phyloP scores from a whole-genome alignment of 1,140 invertebrate genomes.

The Ylistrum balloti region DNA sequence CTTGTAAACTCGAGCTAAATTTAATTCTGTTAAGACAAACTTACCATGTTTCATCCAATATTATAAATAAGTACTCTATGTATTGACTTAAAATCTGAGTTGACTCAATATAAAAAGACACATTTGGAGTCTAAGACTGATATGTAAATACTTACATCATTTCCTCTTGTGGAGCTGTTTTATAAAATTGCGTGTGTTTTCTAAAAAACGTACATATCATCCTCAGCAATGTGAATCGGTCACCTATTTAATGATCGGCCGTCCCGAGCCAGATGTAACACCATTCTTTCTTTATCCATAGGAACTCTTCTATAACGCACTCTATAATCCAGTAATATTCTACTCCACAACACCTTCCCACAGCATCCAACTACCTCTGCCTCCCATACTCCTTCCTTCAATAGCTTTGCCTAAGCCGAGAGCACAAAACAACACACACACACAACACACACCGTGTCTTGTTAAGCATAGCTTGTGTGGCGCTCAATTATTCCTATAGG shows the following conservation, averaged over 20 bases:
- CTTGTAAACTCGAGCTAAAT: no score
- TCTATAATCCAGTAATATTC: background rate
- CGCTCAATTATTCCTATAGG: constrained; percentile 15
- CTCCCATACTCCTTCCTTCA: constrained; percentile 27
- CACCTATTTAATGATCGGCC: constrained; percentile 27
- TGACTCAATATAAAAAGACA: background rate
- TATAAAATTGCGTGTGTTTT: constrained; percentile 32
- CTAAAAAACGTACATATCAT: constrained; percentile 35
- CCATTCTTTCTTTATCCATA: constrained; percentile 20
- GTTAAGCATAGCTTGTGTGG: constrained; percentile 12
- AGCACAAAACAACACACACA: constrained; percentile 31
- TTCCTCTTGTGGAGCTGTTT: constrained; percentile 37
- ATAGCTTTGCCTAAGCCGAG: constrained; percentile 32
- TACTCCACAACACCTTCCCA: background rate
- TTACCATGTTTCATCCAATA: no score
- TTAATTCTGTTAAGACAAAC: no score
- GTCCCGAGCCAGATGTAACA: background rate
- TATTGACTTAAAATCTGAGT: background rate
- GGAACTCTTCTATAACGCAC: background rate
- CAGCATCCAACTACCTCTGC: constrained; percentile 1
- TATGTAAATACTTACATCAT: constrained; percentile 17
- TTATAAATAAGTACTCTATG: no score
- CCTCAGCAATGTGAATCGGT: background rate
- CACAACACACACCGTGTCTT: background rate
- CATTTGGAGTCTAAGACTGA: no score